Base-by-base conservation (phyloP, 2,113 vertebrate genomes). In the Oryzias curvinotus region DNA sequence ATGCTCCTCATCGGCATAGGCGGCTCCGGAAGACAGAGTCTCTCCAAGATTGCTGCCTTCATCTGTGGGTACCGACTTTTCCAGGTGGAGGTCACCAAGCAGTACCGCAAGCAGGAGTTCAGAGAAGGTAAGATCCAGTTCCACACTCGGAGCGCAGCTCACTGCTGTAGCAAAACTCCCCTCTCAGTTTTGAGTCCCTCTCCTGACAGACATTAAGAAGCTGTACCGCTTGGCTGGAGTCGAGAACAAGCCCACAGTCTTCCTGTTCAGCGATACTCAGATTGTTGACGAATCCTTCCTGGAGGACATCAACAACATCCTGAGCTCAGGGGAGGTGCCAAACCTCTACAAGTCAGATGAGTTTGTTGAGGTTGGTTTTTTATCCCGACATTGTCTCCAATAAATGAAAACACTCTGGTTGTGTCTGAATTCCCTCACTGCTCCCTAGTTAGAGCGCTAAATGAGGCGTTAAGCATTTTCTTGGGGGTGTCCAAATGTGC, bases 1-100 rank as follows among this genome's bases (percentile, higher is more conserved):
- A 94, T 96, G 94, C 90, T 96, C 30, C 75, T 97, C 75, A 91
- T 96, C 44, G 95, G 95, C 47, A 92, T 95, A 0, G 94, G 95
- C 10, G 94, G 95, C 68, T 96, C 94, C 0, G 95, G 95, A 6
- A 90, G 94, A 53, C 94, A 93, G 85, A 96, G 95, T 21, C 85
- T 96, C 45, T 90, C 94, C 5, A 94, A 91, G 59, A 76, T 97
- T 53, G 92, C 94, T 0, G 90, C 95, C 3, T 94, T 57, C 77
- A 93, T 95, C 80, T 95, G 93, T 21, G 86, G 92, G 16, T 96
- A 95, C 70, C 68, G 81, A 71, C 91, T 93, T 30, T 97, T 95
- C 87, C 90, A 94, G 78, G 92, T 96, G 28, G 94, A 97, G 66
- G 92, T 95, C 81, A 94, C 91, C 84, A 94, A 93, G 58, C 91